Evolutionary conservation across 2,113 vertebrate species (phyloP), one percentile per base, ranked within the genome.

Genomic region (Podarcis raffonei): DNA sequence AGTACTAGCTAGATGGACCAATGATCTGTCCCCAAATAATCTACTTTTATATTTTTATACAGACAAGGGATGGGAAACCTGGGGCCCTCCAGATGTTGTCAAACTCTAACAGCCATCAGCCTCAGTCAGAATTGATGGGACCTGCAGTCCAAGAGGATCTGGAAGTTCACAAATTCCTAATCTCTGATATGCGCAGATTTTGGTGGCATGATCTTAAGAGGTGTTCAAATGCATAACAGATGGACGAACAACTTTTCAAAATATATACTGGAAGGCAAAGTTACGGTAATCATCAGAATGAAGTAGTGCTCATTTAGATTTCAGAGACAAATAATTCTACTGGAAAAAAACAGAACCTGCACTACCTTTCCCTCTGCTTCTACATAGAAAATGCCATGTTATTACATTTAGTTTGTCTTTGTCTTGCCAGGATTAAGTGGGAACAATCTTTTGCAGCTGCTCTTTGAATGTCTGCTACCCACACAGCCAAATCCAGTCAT

Each of bases 391-490:
- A 79, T 69, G 75, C 42, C 75, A 86, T 53, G 39, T 65, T 32
- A 69, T 88, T 83, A 66, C 30, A 42, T 42, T 66, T 48, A 32
- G 25, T 30, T 23, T 66, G 42, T 30, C 23, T 37, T 69, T 84
- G 48, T 39, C 39, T 84, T 84, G 42, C 74, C 20, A 78, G 74
- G 48, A 79, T 53, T 65, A 75, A 68, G 65, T 59, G 62, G 81
- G 72, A 89, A 69, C 81, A 69, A 57, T 83, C 37, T 83, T 53
- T 89, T 16, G 22, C 72, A 84, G 74, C 81, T 89, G 87, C 74
- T 89, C 59, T 69, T 39, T 71, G 65, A 89, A 69, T 30, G 42
- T 35, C 66, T 78, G 42, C 74, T 37, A 7, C 62, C 72, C 87
- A 84, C 75, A 69, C 62, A 84, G 9, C 11, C 18, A 59, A 23